Evolutionary conservation across 2,888 invertebrate genomes (phyloP), one percentile per base, ranked within the genome.

Genomic region (Chymomyza fuscimana): DNA sequence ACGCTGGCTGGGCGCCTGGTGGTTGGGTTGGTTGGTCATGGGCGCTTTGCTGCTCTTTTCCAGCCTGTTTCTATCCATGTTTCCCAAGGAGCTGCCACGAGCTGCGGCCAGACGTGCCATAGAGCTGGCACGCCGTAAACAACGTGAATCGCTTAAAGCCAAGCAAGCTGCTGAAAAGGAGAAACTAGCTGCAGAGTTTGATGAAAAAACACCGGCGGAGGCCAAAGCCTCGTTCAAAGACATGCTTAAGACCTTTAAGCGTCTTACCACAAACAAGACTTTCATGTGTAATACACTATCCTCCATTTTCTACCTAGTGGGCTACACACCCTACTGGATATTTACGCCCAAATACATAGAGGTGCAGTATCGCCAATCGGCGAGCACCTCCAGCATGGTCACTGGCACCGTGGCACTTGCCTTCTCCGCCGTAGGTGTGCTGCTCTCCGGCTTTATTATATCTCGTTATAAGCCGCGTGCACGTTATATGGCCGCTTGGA

Each of bases 291-390:
- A 96, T 87, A 95, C 95, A 72, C 92, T 96, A 1, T 95, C 96
- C 0, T 94, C 95, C 19, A 94, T 96, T 12, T 95, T 95, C 84
- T 96, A 95, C 82, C 93, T 95, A 70, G 92, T 95, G 85, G 95
- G 95, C 0, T 95, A 94, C 86, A 94, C 94, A 92, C 96, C 96
- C 0, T 95, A 95, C 86, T 95, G 95, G 94, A 95, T 96, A 61
- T 96, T 96, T 87, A 93, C 96, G 90, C 96, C 96, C 0, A 96
- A 96, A 89, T 96, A 96, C 86, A 95, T 97, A 74, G 96, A 97
- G 91, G 95, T 95, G 0, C 96, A 96, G 90, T 97, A 96, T 90
- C 93, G 94, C 68, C 95, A 95, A 80, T 95, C 96, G 6, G 95
- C 96, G 0, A 95, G 95, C 0, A 93, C 94, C 9, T 95, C 96